These are phyloP conservation scores for Archips crataeganus DNA, from an alignment of 2,888 invertebrate genomes.

Conservation along the genomic window DNA sequence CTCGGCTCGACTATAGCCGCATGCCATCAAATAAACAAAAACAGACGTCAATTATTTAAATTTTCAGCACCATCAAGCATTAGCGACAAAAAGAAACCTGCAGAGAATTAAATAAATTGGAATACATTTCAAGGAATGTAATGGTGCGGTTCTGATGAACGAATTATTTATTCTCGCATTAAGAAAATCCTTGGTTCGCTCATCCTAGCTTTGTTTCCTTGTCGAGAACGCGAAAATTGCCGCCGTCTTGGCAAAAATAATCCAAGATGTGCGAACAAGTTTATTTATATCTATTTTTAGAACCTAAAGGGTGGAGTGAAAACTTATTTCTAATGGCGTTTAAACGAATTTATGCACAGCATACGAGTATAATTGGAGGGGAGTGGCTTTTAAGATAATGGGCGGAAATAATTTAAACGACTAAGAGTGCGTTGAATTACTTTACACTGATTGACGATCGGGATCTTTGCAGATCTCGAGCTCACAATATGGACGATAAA, in stretches of 20 bases:
- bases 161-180: constrained; percentile 35
- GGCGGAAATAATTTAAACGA: neutral
- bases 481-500: neutral
- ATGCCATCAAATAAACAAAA: neutral
- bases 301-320: constrained; percentile 19
- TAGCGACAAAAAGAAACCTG: constrained; percentile 18
- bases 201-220: constrained; percentile 28
- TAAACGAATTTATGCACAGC: neutral
- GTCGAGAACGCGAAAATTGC: constrained; percentile 26
- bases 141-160: constrained; percentile 16
- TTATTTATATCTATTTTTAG: constrained; percentile 13
- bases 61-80: neutral
- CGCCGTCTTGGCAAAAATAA: constrained; percentile 21
- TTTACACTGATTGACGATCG: neutral
- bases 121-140: constrained; percentile 25
- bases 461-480: neutral
- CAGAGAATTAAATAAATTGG: constrained; percentile 27
- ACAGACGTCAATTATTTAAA: neutral
- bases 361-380: neutral
- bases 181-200: constrained; percentile 23
- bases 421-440: neutral
- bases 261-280: constrained; percentile 1
- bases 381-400: constrained; percentile 1
- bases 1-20: neutral
- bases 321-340: neutral